Conservation (phyloP, 2,888 invertebrate species). For the Ornithoptera alexandrae region DNA sequence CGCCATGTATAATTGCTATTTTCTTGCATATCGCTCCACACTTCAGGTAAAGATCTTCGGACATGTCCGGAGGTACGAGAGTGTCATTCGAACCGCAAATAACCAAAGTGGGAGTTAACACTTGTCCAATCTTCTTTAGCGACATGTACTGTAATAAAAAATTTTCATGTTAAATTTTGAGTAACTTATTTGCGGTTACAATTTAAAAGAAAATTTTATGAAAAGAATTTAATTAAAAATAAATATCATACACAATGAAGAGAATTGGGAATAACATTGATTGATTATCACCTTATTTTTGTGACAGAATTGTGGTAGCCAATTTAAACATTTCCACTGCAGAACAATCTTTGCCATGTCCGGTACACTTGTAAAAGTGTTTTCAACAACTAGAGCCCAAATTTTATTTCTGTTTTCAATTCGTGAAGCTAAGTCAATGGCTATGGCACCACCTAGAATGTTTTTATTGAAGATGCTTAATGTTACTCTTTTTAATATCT, state of each 20-base stretch:
- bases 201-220: background rate
- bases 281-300: slow-evolving; percentile 89
- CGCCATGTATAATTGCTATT: slow-evolving; percentile 87
- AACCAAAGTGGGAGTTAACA: slow-evolving; percentile 90
- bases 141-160: slow-evolving; percentile 83
- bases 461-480: background rate
- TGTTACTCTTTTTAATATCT: background rate
- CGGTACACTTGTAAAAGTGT: slow-evolving; percentile 96
- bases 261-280: no score
- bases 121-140: slow-evolving; percentile 84
- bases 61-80: slow-evolving; percentile 95
- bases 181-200: background rate
- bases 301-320: slow-evolving; percentile 90
- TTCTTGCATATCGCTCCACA: slow-evolving; percentile 89
- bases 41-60: slow-evolving; percentile 86
- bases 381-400: slow-evolving; percentile 94
- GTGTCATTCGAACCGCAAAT: slow-evolving; percentile 93
- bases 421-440: slow-evolving; percentile 90
- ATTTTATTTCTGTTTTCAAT: slow-evolving; percentile 88
- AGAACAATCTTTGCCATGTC: slow-evolving; percentile 93
- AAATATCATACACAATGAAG: background rate
- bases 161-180: no score
- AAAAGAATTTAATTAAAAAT: background rate
- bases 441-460: slow-evolving; percentile 90
- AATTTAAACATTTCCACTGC: slow-evolving; percentile 84